Base-by-base conservation (phyloP, 2,113 vertebrate species). In the Nycticryphes semicollaris region DNA sequence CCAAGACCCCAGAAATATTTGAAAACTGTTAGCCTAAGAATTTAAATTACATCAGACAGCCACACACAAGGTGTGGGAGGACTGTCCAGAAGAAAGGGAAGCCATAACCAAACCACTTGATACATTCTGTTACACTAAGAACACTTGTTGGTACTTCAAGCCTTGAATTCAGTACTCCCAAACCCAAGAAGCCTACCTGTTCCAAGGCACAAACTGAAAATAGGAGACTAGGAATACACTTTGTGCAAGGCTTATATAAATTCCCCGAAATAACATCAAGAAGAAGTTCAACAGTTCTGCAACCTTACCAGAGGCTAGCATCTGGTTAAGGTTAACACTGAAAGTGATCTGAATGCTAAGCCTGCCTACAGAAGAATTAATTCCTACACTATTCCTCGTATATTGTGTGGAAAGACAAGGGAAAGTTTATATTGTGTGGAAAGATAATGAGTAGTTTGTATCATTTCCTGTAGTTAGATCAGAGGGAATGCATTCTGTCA, bases 191-290 rank as follows among this genome's bases (percentile, higher is more conserved):
- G 41, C 22, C 47, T 77, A 87, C 59, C 62, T 96, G 76, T 48
- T 77, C 31, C 78, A 80, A n/a, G 37, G 25, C 48, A 83, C 20
- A 33, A 91, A 69, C 90, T 95, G 93, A 94, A 94, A 95, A 79
- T 43, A 90, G 39, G 35, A 88, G 48, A 86, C n/a, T 39, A 90
- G 57, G 45, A 67, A 83, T 35, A 90, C 50, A 70, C 69, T 91
- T 53, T 91, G 54, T 47, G 19, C 51, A 82, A 63, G 35, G 50
- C 35, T 91, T 14, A 68, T 17, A 64, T 12, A 85, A 12, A 57
- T 62, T 87, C 50, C 57, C 53, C 83, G 67, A 94, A 96, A 80
- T 43, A 91, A 83, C 67, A 87, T 19, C 53, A 83, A 75, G 35
- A 83, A 75, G 30, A 27, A 51, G 70, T 47, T 81, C 56, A 86